Conservation (phyloP, 1,140 invertebrate species). For the Drosophila orosa region DNA sequence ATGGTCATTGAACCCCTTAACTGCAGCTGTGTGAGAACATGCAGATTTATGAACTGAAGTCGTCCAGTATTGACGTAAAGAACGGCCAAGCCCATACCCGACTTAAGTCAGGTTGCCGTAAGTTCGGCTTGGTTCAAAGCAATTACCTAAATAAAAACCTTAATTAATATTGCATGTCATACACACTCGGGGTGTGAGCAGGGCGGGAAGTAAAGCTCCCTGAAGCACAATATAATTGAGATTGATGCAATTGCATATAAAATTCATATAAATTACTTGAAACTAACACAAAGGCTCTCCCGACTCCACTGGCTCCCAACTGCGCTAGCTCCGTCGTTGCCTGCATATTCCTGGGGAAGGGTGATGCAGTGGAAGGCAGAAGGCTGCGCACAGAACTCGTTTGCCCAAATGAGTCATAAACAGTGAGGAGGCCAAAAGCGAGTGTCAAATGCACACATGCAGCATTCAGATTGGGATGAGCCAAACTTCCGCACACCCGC, state of each 20-base stretch:
- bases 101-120: conserved; percentile 23
- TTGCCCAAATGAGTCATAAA: conserved; percentile 79
- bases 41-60: conserved; percentile 42
- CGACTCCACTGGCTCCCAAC: conserved; percentile 27
- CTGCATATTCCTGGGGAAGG: conserved; percentile 38
- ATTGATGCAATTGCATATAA: conserved; percentile 81
- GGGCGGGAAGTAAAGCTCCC: conserved; percentile 21
- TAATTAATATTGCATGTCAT: conserved; percentile 79
- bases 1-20: conserved; percentile 65
- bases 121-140: conserved; percentile 55
- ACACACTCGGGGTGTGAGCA: conserved; percentile 25
- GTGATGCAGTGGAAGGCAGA: conserved; percentile 2
- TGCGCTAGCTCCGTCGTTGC: conserved; percentile 31
- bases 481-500: conserved; percentile 9
- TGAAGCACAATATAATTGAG: conserved; percentile 68
- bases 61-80: conserved; percentile 35
- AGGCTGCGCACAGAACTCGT: conserved; percentile 48
- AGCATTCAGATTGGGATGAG: conserved; percentile 45
- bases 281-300: conserved; percentile 52
- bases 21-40: conserved; percentile 24
- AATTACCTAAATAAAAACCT: conserved; percentile 78
- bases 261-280: conserved; percentile 77
- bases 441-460: conserved; percentile 58
- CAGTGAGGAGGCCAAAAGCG: conserved; percentile 55
- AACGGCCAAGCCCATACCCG: conserved; percentile 17